phyloP scores from a whole-genome alignment of 1,140 invertebrate genomes.

The Ceratina japonica region DNA sequence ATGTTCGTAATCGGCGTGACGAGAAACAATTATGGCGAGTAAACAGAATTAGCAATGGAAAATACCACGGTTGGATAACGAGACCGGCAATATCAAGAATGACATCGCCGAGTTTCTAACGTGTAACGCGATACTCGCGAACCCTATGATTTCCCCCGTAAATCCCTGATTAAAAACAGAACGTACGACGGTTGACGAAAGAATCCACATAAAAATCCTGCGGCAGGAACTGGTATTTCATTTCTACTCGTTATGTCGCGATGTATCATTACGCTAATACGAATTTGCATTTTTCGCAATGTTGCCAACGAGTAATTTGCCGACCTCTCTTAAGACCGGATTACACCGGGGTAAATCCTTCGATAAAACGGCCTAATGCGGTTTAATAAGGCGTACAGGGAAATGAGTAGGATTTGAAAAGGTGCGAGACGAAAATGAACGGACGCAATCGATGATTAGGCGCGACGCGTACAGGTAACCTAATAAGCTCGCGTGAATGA shows the following conservation, averaged over 20 bases:
- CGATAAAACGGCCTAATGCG: too few relatives aligned
- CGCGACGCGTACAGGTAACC: constrained; percentile 36
- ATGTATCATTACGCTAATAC: constrained; percentile 18
- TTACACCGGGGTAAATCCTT: too few relatives aligned
- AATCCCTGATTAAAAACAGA: constrained; percentile 8
- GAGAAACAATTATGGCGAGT: neutral
- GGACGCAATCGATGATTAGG: constrained; percentile 31
- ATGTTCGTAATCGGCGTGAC: neutral
- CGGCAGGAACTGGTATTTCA: neutral
- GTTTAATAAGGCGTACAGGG: too few relatives aligned
- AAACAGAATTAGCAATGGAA: constrained; percentile 25
- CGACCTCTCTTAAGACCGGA: too few relatives aligned
- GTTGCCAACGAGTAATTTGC: too few relatives aligned
- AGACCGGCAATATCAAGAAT: neutral
- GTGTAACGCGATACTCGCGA: constrained; percentile 17
- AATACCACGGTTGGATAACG: constrained; percentile 1
- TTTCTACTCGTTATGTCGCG: constrained; percentile 19
- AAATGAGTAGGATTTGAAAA: too few relatives aligned
- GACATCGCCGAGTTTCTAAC: neutral
- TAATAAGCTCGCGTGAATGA: constrained; percentile 51
- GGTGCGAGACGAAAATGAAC: neutral
- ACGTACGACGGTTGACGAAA: constrained; percentile 7
- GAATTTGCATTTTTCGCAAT: neutral
- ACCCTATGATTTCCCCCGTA: neutral
- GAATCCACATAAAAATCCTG: constrained; percentile 9